Percentiles rank a stretch among this genome's conserved stretches.
These are phyloP conservation scores for Synergus laeviventris DNA, from an alignment of 2,888 invertebrate genomes.

Conservation along the genomic window DNA sequence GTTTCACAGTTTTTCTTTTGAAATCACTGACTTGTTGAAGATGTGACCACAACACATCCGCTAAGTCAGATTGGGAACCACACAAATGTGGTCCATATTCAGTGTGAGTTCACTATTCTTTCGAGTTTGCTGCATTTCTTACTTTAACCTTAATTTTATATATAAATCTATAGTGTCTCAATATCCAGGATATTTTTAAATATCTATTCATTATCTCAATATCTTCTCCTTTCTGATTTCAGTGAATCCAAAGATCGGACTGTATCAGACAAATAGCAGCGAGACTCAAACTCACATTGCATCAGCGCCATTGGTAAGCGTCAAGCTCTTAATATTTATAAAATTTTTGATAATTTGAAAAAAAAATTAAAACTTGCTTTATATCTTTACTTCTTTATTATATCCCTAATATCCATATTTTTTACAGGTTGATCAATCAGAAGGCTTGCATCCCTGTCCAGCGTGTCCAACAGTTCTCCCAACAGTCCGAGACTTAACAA, in stretches of 20 bases:
- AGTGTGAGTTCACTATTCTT: background rate
- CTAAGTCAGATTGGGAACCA: constrained; percentile 3
- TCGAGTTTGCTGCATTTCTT: background rate
- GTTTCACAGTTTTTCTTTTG: constrained; percentile 19
- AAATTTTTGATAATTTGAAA: too few relatives aligned
- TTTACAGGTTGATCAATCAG: constrained; percentile 11
- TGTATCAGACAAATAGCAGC: constrained; percentile 60
- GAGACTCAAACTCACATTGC: constrained; percentile 64
- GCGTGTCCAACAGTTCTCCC: constrained; percentile 66
- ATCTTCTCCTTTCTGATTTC: constrained; percentile 52
- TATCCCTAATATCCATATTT: background rate
- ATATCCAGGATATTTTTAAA: background rate
- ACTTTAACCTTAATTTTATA: background rate
- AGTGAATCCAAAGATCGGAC: constrained; percentile 65
- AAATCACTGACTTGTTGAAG: constrained; percentile 5
- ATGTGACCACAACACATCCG: constrained; percentile 33
- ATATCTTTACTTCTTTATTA: too few relatives aligned
- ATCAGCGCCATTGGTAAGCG: constrained; percentile 67
- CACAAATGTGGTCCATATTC: constrained; percentile 25
- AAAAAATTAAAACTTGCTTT: too few relatives aligned
- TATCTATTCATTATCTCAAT: background rate
- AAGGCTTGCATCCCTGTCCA: constrained; percentile 65
- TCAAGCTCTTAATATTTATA: too few relatives aligned
- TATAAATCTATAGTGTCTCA: too few relatives aligned
- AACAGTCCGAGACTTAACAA: constrained; percentile 64